phyloP scores from a whole-genome alignment of 2,888 invertebrate species.

The Drosophila siamana region DNA sequence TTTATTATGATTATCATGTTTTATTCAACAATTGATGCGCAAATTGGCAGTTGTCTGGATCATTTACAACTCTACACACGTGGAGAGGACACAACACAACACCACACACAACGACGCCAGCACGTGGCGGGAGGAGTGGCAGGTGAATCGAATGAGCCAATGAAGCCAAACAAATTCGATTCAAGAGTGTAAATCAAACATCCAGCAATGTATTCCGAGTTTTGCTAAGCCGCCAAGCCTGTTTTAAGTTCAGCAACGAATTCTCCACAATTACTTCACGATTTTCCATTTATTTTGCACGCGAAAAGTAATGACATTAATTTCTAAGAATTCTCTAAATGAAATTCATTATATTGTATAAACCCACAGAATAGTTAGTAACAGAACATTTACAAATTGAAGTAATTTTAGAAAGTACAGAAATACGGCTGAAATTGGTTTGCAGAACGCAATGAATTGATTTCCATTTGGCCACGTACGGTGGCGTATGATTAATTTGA shows the following conservation, averaged over 20 bases:
- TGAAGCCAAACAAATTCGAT: conserved; percentile 11
- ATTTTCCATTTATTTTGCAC: neutral
- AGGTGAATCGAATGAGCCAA: conserved; percentile 22
- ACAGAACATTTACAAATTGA: neutral
- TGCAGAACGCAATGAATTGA: conserved; percentile 54
- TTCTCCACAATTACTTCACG: too few species aligned
- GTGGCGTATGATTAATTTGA: conserved; percentile 79
- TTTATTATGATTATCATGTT: conserved; percentile 81
- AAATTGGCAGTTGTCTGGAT: conserved; percentile 82
- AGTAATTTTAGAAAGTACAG: neutral
- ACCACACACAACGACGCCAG: neutral
- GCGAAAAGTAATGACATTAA: neutral
- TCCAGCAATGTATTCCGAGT: conserved; percentile 31
- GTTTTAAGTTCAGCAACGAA: too few species aligned
- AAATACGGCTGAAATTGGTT: conserved; percentile 38
- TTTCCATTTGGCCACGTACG: conserved; percentile 47
- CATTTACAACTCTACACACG: conserved; percentile 78
- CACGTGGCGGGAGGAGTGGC: conserved; percentile 5
- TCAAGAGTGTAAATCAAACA: conserved; percentile 43
- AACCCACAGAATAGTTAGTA: too few species aligned
- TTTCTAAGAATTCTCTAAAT: too few species aligned
- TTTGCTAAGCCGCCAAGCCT: neutral
- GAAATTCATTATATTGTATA: neutral
- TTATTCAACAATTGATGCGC: conserved; percentile 82
- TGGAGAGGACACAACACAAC: conserved; percentile 49